A percentile compares a stretch with the other conserved stretches of the same genome.
Evolutionary conservation across 2,797 vertebrate species (phyloP).

Genomic region (Myotis myotis): DNA sequence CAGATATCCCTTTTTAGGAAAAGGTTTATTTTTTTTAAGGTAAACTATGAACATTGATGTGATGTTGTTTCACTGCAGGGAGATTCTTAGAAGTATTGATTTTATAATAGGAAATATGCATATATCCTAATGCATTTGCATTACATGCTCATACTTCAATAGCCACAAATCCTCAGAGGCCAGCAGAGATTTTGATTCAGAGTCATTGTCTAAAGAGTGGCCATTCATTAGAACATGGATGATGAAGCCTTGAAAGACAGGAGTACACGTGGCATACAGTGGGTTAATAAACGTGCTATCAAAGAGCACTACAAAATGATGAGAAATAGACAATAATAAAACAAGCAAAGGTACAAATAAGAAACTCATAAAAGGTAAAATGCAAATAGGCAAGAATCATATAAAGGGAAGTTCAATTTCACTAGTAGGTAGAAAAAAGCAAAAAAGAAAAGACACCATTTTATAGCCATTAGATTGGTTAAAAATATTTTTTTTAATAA

Average conservation of each 20-base stretch:
- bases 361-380: conserved; percentile 15
- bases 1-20: conserved; percentile 18
- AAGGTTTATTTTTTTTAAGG: conserved; percentile 53
- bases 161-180: conserved; percentile 55
- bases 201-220: conserved; percentile 5
- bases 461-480: not conserved
- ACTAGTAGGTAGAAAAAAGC: not conserved
- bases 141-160: conserved; percentile 20
- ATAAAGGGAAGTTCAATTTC: not conserved
- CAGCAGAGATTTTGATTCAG: conserved; percentile 44
- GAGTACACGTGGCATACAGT: not conserved
- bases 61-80: conserved; percentile 24
- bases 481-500: not conserved
- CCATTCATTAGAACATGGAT: not conserved
- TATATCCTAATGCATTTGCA: conserved; percentile 57
- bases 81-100: conserved; percentile 67
- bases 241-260: not conserved
- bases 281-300: not conserved
- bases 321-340: not conserved
- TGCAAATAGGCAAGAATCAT: not conserved
- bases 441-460: not conserved
- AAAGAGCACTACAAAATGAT: not conserved
- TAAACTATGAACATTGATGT: conserved; percentile 56
- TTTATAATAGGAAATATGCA: conserved; percentile 64
- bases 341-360: not conserved